Percentiles rank a stretch among this genome's conserved stretches.
Evolutionary conservation across 2,113 vertebrate species (phyloP).

Genomic region (Dicrurus megarhynchus): DNA sequence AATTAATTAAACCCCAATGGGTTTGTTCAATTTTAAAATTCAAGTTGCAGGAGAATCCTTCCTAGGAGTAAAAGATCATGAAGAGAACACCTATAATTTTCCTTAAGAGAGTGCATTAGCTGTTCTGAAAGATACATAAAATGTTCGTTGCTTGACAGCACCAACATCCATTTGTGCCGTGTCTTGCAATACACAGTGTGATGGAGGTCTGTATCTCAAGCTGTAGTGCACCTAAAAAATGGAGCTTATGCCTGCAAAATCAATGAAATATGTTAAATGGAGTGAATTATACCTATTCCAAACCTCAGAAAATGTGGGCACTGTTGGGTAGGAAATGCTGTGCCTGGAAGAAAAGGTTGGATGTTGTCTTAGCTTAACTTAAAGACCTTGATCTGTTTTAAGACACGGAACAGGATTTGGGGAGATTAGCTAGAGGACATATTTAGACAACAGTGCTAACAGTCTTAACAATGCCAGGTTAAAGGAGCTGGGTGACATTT

Average conservation of each 20-base stretch:
- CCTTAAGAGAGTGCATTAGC: neutral
- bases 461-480: neutral
- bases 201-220: neutral
- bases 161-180: neutral
- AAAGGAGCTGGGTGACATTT: neutral
- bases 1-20: neutral
- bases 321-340: neutral
- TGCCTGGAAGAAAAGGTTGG: neutral
- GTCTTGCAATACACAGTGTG: neutral
- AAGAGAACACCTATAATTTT: neutral
- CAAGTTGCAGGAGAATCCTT: neutral
- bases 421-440: neutral
- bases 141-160: neutral
- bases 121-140: neutral
- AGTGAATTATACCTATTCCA: neutral
- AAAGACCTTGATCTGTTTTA: neutral
- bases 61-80: neutral
- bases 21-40: neutral
- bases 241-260: neutral
- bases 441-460: neutral
- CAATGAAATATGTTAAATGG: rapidly evolving
- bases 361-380: neutral
- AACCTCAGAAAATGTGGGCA: neutral
- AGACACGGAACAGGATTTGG: neutral
- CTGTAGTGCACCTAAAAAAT: neutral